Percentiles rank a stretch among this genome's conserved stretches.
Conservation (phyloP, 2,888 invertebrate species). For the Phortica magna region DNA sequence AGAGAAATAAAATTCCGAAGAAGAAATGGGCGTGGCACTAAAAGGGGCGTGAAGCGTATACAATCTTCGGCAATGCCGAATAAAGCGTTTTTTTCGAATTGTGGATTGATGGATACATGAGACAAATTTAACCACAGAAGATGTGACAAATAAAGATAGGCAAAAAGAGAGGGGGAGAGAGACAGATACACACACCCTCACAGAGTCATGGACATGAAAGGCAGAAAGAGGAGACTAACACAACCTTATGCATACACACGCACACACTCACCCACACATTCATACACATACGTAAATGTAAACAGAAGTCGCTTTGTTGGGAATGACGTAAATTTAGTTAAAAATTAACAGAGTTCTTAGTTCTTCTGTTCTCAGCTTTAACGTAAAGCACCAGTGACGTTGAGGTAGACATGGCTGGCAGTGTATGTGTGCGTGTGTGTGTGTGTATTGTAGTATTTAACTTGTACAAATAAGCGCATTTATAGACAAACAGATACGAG, state of each 20-base stretch:
- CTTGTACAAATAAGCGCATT: background rate
- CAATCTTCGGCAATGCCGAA: no score
- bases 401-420: no score
- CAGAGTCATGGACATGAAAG: background rate
- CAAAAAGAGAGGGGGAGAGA: no score
- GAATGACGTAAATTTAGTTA: background rate
- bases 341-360: background rate
- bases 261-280: background rate
- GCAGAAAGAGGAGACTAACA: background rate
- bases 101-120: background rate
- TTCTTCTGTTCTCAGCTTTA: no score
- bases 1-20: no score
- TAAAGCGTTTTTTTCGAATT: no score
- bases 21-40: no score
- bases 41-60: no score
- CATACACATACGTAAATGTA: background rate
- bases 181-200: no score
- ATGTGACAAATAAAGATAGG: background rate
- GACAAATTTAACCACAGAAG: background rate
- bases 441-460: background rate
- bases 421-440: background rate
- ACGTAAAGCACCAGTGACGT: no score
- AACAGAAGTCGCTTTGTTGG: background rate
- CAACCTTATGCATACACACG: no score
- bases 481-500: background rate